Evolutionary conservation across 2,797 vertebrate genomes (phyloP), one percentile per base, ranked within the genome.

Genomic region (Allobates femoralis): DNA sequence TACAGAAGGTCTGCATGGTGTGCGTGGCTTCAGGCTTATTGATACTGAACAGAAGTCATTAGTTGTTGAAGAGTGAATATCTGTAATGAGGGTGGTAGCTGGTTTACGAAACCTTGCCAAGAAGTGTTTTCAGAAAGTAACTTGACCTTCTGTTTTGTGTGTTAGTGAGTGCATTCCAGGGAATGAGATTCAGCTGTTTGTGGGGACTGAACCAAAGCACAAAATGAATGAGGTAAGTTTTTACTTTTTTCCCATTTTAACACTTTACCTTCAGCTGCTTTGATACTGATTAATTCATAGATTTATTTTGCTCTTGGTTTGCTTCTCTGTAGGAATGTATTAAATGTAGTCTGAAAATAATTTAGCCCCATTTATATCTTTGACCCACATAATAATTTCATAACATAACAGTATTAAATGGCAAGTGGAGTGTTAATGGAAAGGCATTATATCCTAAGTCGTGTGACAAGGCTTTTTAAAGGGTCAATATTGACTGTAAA

Each of bases 121-220:
- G 83, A 88, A 81, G 78, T 85, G 87, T 84, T 88, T 88, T 88
- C 87, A 88, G 74, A 88, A 85, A 88, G 87, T 88, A 88, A 88
- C 87, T 81, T 88, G 87, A 88, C 83, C 87, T 80, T 85, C 69
- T 88, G 83, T 88, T 88, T 88, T 88, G 83, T 88, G 87, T 88
- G 78, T 85, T 88, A 88, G 87, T 88, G 83, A 88, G 87, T 88
- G 87, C 87, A 84, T 88, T 88, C 83, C 87, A 77, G 77, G 77
- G 83, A 85, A 85, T 88, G 87, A 88, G 83, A 85, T 88, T 88
- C 87, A 88, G 87, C 87, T 88, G 87, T 85, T 88, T 88, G 83
- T 62, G 87, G 83, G 83, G 83, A 85, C 84, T 56, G 83, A 85
- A 88, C 79, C 87, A 85, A 84, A 88, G 83, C 51, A 30, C 87